Evolutionary conservation across 2,888 invertebrate species (phyloP).

Genomic region (Ferrisia virgata): DNA sequence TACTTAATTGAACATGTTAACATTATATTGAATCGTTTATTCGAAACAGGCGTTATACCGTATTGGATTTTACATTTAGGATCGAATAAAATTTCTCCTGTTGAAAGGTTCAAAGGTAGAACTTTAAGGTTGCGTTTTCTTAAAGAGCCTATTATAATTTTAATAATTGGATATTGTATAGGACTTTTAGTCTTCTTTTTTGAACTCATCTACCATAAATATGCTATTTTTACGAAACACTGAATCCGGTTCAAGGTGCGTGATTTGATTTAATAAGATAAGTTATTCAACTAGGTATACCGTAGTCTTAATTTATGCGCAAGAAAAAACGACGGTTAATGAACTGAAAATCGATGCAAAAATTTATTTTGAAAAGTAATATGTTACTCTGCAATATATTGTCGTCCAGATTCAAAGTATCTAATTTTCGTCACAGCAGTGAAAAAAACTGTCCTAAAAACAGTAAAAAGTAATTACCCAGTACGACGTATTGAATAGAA

Average conservation of each 20-base stretch:
- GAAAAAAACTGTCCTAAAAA: constrained; percentile 13
- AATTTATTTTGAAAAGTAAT: background rate
- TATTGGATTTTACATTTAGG: constrained; percentile 48
- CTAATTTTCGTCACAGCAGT: background rate
- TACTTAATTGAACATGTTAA: constrained; percentile 45
- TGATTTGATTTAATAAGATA: background rate
- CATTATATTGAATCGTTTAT: constrained; percentile 44
- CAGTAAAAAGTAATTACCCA: background rate
- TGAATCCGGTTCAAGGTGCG: background rate
- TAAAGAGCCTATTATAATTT: constrained; percentile 46
- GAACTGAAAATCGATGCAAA: background rate
- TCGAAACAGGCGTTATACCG: constrained; percentile 48
- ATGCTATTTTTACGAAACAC: background rate
- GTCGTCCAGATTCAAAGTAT: background rate
- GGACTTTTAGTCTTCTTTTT: constrained; percentile 38
- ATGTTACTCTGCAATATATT: background rate
- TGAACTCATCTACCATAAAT: constrained; percentile 45
- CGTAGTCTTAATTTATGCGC: background rate
- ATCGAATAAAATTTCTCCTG: constrained; percentile 47
- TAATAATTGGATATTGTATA: constrained; percentile 44
- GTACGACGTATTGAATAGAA: constrained; percentile 12
- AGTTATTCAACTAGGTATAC: background rate
- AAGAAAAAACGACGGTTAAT: background rate
- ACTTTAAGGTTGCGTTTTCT: constrained; percentile 42
- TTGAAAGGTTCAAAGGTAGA: constrained; percentile 47